A percentile compares a stretch with the other conserved stretches of the same genome.
phyloP scores from a whole-genome alignment of 2,113 vertebrate species.

The Lampris incognitus region DNA sequence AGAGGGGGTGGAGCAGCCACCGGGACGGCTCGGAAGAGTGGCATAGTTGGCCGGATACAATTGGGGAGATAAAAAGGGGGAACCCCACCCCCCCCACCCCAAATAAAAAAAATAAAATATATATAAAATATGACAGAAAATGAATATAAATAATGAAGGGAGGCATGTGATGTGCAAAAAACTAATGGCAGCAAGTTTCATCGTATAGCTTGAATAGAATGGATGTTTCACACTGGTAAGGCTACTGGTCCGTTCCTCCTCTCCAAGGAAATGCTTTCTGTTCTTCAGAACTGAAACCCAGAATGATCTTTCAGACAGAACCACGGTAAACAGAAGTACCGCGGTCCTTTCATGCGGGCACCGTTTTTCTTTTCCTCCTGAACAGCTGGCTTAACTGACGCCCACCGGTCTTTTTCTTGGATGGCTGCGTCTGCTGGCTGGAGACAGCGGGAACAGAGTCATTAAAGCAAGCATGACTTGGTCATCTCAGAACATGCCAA shows the following conservation, averaged over 20 bases:
- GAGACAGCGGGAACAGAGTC: slow-evolving; percentile 42
- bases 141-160: slow-evolving; percentile 24
- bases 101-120: neutral
- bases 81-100: no score
- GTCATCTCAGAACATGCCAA: neutral
- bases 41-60: no score
- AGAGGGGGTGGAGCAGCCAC: no score
- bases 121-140: neutral
- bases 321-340: neutral
- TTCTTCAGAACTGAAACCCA: slow-evolving; percentile 1
- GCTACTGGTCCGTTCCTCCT: neutral
- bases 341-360: slow-evolving; percentile 24
- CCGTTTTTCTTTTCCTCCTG: slow-evolving; percentile 63
- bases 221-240: slow-evolving; percentile 12
- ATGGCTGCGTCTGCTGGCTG: slow-evolving; percentile 64
- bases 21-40: no score
- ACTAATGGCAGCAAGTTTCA: slow-evolving; percentile 29
- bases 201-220: neutral
- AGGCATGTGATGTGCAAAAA: slow-evolving; percentile 35
- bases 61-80: no score
- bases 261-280: slow-evolving; percentile 7
- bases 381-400: slow-evolving; percentile 68
- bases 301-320: neutral
- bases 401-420: slow-evolving; percentile 52
- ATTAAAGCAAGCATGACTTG: slow-evolving; percentile 27